Percentiles rank a stretch among this genome's conserved stretches.
These are phyloP conservation scores for Pheucticus melanocephalus DNA, from an alignment of 2,113 vertebrate genomes.

Conservation along the genomic window DNA sequence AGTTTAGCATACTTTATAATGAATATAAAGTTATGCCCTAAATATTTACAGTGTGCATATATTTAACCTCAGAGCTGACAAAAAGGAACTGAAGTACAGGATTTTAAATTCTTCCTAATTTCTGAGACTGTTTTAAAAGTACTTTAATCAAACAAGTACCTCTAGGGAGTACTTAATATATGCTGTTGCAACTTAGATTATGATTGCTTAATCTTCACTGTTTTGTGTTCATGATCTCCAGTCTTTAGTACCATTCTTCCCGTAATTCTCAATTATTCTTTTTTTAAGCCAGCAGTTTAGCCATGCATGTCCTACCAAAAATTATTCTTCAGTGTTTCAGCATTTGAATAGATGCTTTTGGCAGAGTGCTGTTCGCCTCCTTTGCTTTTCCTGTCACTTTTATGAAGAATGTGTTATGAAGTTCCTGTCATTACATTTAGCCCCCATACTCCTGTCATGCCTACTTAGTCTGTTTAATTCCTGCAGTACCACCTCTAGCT, in stretches of 20 bases:
- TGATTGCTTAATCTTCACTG: background rate
- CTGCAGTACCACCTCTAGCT: constrained; percentile 1
- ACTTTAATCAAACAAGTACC: background rate
- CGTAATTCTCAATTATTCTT: background rate
- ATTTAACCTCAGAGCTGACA: background rate
- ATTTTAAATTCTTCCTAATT: background rate
- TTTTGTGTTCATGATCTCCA: background rate
- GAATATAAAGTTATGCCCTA: background rate
- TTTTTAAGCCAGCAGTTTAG: background rate
- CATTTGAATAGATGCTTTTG: background rate
- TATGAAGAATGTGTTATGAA: background rate
- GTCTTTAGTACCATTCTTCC: background rate
- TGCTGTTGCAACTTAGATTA: background rate
- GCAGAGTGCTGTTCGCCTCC: background rate
- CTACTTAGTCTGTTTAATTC: constrained; percentile 15
- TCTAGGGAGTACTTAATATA: background rate
- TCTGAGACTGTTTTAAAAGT: background rate
- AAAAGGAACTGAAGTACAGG: background rate
- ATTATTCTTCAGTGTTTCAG: background rate
- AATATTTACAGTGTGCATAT: background rate
- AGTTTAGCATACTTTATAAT: background rate
- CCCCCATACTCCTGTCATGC: constrained; percentile 25
- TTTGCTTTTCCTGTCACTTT: constrained; percentile 27
- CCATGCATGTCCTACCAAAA: background rate
- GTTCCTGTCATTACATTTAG: constrained; percentile 29